Evolutionary conservation across 2,113 vertebrate genomes (phyloP).

Genomic region (Oreochromis tanganicae): DNA sequence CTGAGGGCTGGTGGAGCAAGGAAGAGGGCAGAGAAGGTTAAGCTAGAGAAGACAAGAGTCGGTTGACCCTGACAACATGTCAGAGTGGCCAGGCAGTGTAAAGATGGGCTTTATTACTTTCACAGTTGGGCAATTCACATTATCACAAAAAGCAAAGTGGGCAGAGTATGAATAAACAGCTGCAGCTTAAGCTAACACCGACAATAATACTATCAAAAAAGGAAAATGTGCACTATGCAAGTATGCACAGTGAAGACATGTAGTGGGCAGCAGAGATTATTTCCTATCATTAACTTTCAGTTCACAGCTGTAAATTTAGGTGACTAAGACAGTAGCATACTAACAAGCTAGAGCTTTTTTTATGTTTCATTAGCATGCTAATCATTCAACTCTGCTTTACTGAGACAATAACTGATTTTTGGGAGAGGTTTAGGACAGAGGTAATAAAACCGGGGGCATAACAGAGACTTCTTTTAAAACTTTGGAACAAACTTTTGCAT

Average conservation of each 20-base stretch:
- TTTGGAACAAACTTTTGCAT: too few relatives aligned
- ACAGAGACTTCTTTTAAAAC: background rate
- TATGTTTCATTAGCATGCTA: background rate
- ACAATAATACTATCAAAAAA: background rate
- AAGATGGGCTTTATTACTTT: background rate
- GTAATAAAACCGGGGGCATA: background rate
- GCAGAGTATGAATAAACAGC: background rate
- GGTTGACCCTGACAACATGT: background rate
- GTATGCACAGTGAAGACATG: background rate
- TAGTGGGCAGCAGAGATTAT: background rate
- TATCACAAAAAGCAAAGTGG: background rate
- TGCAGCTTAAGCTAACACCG: background rate
- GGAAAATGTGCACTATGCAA: background rate
- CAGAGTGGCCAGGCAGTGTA: background rate
- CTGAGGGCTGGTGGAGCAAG: slow-evolving; percentile 73
- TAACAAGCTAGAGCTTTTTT: background rate
- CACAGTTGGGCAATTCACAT: background rate
- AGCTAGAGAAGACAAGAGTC: background rate
- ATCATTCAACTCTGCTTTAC: background rate
- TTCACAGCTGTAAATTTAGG: background rate
- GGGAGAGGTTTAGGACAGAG: too few relatives aligned
- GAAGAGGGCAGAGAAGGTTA: background rate
- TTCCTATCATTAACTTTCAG: background rate
- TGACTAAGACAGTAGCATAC: background rate
- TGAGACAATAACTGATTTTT: background rate